Base-by-base conservation (phyloP, 2,797 vertebrate species). In the Helarctos malayanus region DNA sequence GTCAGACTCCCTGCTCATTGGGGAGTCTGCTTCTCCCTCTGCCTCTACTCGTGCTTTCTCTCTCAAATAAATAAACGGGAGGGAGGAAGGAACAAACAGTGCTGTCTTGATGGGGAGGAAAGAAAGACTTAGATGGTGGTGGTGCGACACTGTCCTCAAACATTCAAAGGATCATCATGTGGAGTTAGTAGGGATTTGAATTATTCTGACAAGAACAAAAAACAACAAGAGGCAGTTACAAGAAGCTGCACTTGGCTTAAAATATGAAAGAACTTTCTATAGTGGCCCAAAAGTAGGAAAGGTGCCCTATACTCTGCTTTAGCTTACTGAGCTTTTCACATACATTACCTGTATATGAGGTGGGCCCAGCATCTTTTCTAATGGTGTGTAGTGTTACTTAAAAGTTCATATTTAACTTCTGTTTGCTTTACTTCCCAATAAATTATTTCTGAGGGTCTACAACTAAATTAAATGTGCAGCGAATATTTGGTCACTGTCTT, bases 391-490 rank as follows among this genome's bases (percentile, higher is more conserved):
- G 14, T 78, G 7, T 65, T n/a, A 27, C 7, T 75, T 71, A 63
- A 89, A 89, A 89, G 13, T 56, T 92, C n/a, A 79, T 38, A 86
- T 65, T 94, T 87, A 91, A 81, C 86, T 85, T 71, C 49, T 75
- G 15, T 83, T 90, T 90, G 78, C 25, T 38, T 91, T 89, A 80
- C 13, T 81, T 95, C n/a, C n/a, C 84, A 94, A 78, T 19, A 56
- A 63, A 76, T 79, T 86, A 49, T 41, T 92, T 92, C 47, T 76
- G 14, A 91, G 65, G 45, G 15, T 90, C 38, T 94, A 80, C 38
- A 88, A 49, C 63, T 35, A 14, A 80, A 25, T 84, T 92, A 91
- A 63, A 81, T 65, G 10, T 97, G 38, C 13, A 83, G 1, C 54
- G 19, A 14, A 7, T 65, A 76, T n/a, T 27, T 88, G 27, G 84